A percentile compares a stretch with the other conserved stretches of the same genome.
phyloP scores from a whole-genome alignment of 2,113 vertebrate genomes.

The Aspiorhynchus laticeps region DNA sequence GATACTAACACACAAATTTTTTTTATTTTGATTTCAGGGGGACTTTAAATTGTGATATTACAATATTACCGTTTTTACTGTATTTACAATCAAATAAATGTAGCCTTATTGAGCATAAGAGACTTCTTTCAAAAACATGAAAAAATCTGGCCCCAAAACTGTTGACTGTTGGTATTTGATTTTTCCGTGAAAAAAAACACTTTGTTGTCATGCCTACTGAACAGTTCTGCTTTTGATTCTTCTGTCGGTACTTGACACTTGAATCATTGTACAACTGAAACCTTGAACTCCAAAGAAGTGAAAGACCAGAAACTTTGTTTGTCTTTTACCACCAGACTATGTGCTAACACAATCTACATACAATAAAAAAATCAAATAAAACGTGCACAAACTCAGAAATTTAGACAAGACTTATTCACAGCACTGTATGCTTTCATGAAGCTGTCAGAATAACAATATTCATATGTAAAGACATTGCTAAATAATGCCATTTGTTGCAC shows the following conservation, averaged over 20 bases:
- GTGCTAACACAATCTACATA: not conserved
- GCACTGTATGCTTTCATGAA: conserved; percentile 19
- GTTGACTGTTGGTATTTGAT: not conserved
- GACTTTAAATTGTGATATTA: no score
- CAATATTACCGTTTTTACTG: not conserved
- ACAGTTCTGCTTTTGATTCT: not conserved
- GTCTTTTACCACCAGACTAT: not conserved
- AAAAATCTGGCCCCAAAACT: not conserved
- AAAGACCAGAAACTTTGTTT: not conserved
- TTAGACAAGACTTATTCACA: not conserved
- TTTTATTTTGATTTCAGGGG: no score
- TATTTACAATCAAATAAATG: not conserved
- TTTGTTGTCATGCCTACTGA: not conserved
- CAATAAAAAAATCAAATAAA: not conserved
- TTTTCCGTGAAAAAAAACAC: not conserved
- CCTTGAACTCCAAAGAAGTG: not conserved
- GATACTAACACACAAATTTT: no score
- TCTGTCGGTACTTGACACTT: not conserved
- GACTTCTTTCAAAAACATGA: not conserved
- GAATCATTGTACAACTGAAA: not conserved
- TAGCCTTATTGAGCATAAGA: not conserved
- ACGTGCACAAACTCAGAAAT: not conserved
- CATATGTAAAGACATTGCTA: not conserved
- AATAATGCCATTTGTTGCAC: not conserved
- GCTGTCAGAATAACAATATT: conserved; percentile 9